Conservation (phyloP, 2,113 vertebrate species). For the Opisthocomus hoazin region DNA sequence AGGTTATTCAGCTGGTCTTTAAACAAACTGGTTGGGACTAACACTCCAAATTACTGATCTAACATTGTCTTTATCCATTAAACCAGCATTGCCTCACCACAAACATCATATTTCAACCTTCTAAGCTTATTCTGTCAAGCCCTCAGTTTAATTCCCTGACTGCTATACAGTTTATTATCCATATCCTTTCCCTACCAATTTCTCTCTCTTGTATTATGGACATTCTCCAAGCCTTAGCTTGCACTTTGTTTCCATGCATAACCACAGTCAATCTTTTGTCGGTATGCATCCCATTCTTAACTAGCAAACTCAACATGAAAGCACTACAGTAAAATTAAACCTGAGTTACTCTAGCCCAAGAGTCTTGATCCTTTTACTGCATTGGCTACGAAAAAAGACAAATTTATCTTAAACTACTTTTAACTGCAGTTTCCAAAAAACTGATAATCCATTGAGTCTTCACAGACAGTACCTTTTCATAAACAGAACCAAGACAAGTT, state of each 20-base stretch:
- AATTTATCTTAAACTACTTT: background rate
- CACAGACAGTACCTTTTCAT: background rate
- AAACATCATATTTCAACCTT: background rate
- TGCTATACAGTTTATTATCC: background rate
- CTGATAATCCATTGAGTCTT: background rate
- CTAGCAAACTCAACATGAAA: background rate
- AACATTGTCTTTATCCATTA: background rate
- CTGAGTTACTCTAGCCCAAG: background rate
- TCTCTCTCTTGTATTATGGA: background rate
- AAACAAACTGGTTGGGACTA: background rate
- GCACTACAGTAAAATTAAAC: background rate
- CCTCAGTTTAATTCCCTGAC: background rate
- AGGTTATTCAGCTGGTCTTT: background rate
- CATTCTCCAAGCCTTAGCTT: background rate
- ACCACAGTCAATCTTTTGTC: background rate
- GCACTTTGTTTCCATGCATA: background rate
- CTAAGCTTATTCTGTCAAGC: background rate
- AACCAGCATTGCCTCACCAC: background rate
- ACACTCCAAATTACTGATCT: background rate
- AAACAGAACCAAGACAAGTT: background rate
- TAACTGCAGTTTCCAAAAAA: background rate
- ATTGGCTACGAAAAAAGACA: background rate
- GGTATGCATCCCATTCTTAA: background rate
- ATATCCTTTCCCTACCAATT: background rate
- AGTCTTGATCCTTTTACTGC: fast-evolving